A percentile compares a stretch with the other conserved stretches of the same genome.
These are phyloP conservation scores for Ceramica pisi DNA, from an alignment of 2,888 invertebrate genomes.

Conservation along the genomic window DNA sequence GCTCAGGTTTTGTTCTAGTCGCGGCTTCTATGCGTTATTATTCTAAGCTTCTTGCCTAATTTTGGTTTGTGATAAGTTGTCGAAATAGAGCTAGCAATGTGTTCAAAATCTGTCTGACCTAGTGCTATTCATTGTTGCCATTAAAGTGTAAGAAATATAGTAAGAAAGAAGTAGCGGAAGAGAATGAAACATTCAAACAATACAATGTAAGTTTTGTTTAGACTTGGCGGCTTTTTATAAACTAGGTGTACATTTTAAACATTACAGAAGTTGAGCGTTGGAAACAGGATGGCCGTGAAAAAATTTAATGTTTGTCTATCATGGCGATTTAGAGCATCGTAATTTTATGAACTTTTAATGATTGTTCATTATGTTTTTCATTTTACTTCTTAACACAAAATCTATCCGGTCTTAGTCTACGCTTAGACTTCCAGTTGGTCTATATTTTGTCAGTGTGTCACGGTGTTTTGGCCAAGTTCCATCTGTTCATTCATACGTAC, in stretches of 20 bases:
- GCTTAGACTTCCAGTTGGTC: constrained; percentile 60
- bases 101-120: constrained; percentile 5
- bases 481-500: constrained; percentile 66
- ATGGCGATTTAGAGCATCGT: neutral
- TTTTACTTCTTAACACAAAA: constrained; percentile 2
- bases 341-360: constrained; percentile 16
- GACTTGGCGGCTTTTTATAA: constrained; percentile 12
- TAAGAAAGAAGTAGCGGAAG: constrained; percentile 20
- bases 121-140: constrained; percentile 12
- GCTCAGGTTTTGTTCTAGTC: too few relatives aligned
- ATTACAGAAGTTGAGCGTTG: neutral
- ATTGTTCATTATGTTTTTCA: constrained; percentile 13
- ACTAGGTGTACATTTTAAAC: neutral
- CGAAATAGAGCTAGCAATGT: neutral
- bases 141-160: constrained; percentile 6
- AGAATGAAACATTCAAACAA: constrained; percentile 29
- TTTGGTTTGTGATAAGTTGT: neutral
- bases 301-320: neutral
- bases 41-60: neutral
- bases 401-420: constrained; percentile 25
- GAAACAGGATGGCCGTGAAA: constrained; percentile 1
- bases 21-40: too few relatives aligned
- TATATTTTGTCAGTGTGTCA: constrained; percentile 65
- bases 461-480: constrained; percentile 66
- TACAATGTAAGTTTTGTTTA: constrained; percentile 24